Percentiles rank a stretch among this genome's conserved stretches.
phyloP scores from a whole-genome alignment of 2,797 vertebrate genomes.

The Moxostoma hubbsi region DNA sequence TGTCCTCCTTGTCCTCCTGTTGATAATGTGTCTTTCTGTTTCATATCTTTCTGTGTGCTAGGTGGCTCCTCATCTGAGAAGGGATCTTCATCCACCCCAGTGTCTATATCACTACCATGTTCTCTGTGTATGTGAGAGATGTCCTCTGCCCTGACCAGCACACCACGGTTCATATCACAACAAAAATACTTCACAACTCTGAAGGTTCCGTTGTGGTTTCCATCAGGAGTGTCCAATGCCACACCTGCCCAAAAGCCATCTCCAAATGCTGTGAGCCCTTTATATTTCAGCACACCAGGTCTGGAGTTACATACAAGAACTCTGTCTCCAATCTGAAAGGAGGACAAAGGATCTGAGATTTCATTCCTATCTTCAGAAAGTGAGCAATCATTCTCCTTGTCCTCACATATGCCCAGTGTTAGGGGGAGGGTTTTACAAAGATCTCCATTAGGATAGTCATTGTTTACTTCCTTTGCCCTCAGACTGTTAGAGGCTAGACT shows the following conservation, averaged over 20 bases:
- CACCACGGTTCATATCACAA: constrained; percentile 64
- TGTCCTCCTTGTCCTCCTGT: constrained; percentile 38
- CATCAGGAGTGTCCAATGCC: constrained; percentile 68
- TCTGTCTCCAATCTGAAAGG: constrained; percentile 67
- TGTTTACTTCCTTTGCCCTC: constrained; percentile 21
- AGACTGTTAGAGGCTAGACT: constrained; percentile 17
- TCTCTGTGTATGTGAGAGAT: constrained; percentile 59
- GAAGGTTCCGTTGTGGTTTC: constrained; percentile 67
- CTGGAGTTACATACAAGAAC: constrained; percentile 69
- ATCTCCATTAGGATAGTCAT: constrained; percentile 31
- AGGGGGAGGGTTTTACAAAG: constrained; percentile 20
- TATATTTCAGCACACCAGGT: constrained; percentile 67
- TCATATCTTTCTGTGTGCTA: not conserved
- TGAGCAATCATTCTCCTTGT: constrained; percentile 30
- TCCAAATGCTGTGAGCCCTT: constrained; percentile 65
- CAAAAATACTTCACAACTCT: constrained; percentile 70
- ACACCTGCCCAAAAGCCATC: constrained; percentile 71
- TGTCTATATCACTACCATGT: constrained; percentile 38
- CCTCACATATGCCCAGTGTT: not conserved
- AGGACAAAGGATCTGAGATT: constrained; percentile 57
- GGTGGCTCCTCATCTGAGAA: constrained; percentile 53
- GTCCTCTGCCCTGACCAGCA: constrained; percentile 69
- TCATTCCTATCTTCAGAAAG: constrained; percentile 55
- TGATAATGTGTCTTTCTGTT: constrained; percentile 6
- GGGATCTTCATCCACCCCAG: constrained; percentile 53